Evolutionary conservation across 2,888 invertebrate species (phyloP).

Genomic region (Cephus spinipes): DNA sequence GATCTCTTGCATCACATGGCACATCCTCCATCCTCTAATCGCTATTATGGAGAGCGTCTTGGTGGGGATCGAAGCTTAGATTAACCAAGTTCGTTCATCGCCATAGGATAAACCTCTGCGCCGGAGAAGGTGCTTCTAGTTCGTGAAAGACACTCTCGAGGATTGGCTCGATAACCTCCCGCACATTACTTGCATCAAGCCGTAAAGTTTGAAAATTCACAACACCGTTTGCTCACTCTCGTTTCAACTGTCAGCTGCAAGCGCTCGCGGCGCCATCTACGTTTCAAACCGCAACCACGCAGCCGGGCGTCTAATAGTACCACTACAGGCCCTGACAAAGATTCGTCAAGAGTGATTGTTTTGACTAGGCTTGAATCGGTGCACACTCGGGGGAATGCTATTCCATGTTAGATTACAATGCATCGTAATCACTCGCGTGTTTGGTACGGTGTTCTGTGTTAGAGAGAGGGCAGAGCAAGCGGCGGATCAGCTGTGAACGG

Average conservation of each 20-base stretch:
- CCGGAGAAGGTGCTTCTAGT: neutral
- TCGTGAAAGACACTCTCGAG: neutral
- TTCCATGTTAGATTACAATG: neutral
- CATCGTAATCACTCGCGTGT: neutral
- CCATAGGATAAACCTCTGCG: neutral
- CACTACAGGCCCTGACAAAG: neutral
- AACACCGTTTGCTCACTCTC: neutral
- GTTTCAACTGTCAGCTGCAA: neutral
- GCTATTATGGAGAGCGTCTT: neutral
- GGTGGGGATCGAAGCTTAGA: neutral
- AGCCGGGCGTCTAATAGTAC: neutral
- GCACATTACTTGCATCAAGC: neutral
- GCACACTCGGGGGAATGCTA: neutral
- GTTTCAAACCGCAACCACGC: neutral
- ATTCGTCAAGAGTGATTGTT: neutral
- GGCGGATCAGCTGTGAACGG: constrained; percentile 59
- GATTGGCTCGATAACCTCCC: neutral
- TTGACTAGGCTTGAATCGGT: neutral
- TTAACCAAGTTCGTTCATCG: neutral
- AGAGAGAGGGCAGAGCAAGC: constrained; percentile 38
- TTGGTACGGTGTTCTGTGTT: constrained; percentile 6
- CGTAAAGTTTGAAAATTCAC: neutral
- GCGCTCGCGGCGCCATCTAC: neutral
- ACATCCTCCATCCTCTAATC: neutral
- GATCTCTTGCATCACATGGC: constrained; percentile 19